Evolutionary conservation across 2,797 vertebrate species (phyloP).

Genomic region (Alauda arvensis): DNA sequence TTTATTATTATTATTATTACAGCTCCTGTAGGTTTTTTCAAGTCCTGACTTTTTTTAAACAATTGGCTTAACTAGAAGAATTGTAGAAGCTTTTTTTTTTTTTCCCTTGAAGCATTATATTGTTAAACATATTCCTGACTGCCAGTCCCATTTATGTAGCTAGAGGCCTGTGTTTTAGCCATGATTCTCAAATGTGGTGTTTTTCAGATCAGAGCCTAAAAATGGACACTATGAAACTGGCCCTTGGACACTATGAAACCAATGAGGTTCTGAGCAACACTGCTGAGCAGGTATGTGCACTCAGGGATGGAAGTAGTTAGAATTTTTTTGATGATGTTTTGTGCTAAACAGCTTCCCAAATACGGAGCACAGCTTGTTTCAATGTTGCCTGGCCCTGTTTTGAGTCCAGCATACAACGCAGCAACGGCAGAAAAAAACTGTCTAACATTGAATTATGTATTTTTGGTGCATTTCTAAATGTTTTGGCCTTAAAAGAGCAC

Average conservation of each 20-base stretch:
- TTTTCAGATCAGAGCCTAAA: constrained; percentile 74
- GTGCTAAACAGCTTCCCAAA: neutral
- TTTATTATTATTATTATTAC: neutral
- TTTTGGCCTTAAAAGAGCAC: neutral
- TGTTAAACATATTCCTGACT: neutral
- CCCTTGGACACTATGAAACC: constrained; percentile 66
- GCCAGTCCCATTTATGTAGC: neutral
- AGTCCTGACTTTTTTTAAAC: neutral
- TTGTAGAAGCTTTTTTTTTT: neutral
- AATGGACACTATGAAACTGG: constrained; percentile 65
- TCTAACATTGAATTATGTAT: neutral
- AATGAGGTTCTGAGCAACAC: constrained; percentile 43
- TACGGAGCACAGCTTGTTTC: fast-evolving
- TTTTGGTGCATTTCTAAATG: neutral
- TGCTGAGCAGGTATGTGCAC: constrained; percentile 74
- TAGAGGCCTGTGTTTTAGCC: neutral
- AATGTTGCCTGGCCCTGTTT: neutral
- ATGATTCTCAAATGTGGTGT: neutral
- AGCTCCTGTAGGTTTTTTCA: neutral
- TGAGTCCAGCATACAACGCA: neutral
- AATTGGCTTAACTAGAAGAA: neutral
- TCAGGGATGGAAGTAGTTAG: neutral
- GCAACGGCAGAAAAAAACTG: neutral
- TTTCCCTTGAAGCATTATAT: fast-evolving
- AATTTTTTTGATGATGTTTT: neutral